A percentile compares a stretch with the other conserved stretches of the same genome.
Conservation (phyloP, 1,140 invertebrate genomes). For the Nasonia giraulti region DNA sequence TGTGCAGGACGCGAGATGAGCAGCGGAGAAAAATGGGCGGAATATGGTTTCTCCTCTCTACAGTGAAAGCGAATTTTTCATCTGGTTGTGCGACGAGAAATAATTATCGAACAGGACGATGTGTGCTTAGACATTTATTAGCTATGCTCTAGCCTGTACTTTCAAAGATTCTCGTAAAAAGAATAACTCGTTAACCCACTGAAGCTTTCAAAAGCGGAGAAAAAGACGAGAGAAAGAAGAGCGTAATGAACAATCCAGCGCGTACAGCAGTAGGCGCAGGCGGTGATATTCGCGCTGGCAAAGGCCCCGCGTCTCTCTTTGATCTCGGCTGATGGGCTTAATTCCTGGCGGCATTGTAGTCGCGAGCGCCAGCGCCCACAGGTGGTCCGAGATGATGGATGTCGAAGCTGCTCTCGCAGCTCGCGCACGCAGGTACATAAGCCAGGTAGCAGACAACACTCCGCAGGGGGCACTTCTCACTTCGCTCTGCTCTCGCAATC, state of each 20-base stretch:
- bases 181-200: neutral
- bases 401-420: conserved; percentile 54
- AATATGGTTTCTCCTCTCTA: too few species aligned
- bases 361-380: conserved; percentile 54
- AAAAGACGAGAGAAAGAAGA: neutral
- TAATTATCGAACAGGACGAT: neutral
- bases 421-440: conserved; percentile 48
- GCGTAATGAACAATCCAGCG: conserved; percentile 30
- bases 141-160: too few species aligned
- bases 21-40: conserved; percentile 41
- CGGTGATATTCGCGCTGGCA: neutral
- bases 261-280: conserved; percentile 1
- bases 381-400: conserved; percentile 68
- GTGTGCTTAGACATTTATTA: neutral
- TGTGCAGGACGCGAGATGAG: conserved; percentile 23
- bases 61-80: too few species aligned
- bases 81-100: conserved; percentile 44
- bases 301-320: conserved; percentile 47
- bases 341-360: conserved; percentile 26
- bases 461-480: conserved; percentile 61
- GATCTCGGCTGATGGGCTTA: conserved; percentile 55
- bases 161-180: too few species aligned
- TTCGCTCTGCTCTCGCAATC: conserved; percentile 43
- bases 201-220: neutral
- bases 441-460: conserved; percentile 60